Conservation (phyloP, 2,888 invertebrate species). For the Noctua pronuba region DNA sequence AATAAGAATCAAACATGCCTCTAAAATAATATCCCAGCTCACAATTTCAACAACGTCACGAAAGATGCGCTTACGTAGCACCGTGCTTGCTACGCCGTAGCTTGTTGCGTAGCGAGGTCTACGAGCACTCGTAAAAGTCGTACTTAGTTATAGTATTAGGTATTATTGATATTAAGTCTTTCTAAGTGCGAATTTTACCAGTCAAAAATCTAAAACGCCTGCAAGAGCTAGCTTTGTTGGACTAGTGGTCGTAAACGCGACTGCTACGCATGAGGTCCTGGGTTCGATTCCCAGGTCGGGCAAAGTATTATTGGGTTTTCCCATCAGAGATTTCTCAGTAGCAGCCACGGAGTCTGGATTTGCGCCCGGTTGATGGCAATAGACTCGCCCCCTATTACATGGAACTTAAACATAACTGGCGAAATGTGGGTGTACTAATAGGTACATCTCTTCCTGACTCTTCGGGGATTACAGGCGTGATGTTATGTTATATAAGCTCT, state of each 20-base stretch:
- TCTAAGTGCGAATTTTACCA: neutral
- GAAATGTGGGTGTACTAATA: too few relatives aligned
- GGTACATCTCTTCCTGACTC: too few relatives aligned
- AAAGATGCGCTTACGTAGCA: neutral
- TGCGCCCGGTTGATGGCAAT: too few relatives aligned
- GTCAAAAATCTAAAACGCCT: neutral
- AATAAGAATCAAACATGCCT: neutral
- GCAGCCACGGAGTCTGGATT: too few relatives aligned
- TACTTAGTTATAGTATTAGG: neutral
- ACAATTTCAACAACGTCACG: neutral
- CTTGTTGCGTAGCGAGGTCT: conserved; percentile 17
- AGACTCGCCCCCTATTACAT: too few relatives aligned
- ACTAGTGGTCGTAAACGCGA: neutral
- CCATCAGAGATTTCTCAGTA: too few relatives aligned
- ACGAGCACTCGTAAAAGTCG: neutral
- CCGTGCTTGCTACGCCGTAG: conserved; percentile 27
- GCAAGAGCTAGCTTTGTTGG: neutral
- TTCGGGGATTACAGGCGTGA: too few relatives aligned
- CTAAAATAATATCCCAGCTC: neutral
- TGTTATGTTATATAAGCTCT: too few relatives aligned
- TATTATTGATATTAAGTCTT: neutral
- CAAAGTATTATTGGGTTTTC: too few relatives aligned
- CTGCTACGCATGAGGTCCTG: too few relatives aligned
- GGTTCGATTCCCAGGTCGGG: too few relatives aligned
- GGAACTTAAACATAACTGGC: too few relatives aligned